Conservation (phyloP, 2,888 invertebrate species). For the Linyphia triangularis region DNA sequence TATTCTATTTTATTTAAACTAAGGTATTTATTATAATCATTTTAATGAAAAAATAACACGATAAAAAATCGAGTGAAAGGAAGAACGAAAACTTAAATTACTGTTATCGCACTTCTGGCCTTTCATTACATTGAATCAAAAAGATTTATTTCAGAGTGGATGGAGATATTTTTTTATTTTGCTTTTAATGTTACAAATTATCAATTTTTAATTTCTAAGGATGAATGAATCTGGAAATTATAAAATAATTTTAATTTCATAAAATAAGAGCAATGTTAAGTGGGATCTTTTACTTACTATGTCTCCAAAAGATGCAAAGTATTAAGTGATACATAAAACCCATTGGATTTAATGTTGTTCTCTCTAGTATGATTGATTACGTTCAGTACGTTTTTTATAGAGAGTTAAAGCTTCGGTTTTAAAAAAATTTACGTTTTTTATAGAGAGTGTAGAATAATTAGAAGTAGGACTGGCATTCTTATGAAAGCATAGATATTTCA, state of each 20-base stretch:
- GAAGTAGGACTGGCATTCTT: too few species aligned
- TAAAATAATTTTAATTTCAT: neutral
- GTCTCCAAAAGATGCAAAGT: neutral
- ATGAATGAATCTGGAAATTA: neutral
- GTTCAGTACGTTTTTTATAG: too few species aligned
- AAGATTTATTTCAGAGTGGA: constrained; percentile 28
- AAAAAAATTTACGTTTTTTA: too few species aligned
- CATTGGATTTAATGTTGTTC: too few species aligned
- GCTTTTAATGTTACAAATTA: neutral
- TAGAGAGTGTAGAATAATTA: too few species aligned
- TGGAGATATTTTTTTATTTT: neutral
- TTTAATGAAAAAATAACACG: constrained; percentile 22
- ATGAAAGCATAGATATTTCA: too few species aligned
- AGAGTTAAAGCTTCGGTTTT: too few species aligned
- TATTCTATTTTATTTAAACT: constrained; percentile 33
- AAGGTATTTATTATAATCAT: constrained; percentile 51
- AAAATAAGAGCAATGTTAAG: constrained; percentile 6
- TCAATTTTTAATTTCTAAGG: constrained; percentile 9
- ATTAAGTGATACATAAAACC: too few species aligned
- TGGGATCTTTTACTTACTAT: constrained; percentile 18
- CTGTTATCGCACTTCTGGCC: constrained; percentile 42
- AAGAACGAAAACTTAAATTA: constrained; percentile 39
- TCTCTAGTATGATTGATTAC: too few species aligned
- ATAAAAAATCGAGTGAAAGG: neutral
- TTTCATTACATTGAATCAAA: constrained; percentile 26